Percentiles rank a stretch among this genome's conserved stretches.
phyloP scores from a whole-genome alignment of 1,140 invertebrate genomes.

The Saccostrea echinata region DNA sequence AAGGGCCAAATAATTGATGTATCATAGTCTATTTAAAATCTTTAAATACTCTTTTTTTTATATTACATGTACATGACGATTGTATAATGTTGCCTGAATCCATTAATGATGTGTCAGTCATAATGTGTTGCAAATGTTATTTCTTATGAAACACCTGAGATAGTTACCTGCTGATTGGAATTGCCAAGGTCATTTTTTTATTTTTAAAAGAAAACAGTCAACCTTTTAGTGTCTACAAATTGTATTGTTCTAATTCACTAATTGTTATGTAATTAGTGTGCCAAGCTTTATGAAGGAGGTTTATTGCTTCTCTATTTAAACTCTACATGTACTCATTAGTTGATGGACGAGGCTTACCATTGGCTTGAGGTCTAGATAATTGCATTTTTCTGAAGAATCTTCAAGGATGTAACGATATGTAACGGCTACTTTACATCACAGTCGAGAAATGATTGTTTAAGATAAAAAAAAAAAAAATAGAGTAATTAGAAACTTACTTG shows the following conservation, averaged over 20 bases:
- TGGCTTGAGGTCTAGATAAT: conserved; percentile 19
- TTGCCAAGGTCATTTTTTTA: neutral
- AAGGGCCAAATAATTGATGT: too few species aligned
- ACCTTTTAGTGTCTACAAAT: neutral
- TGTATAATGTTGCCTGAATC: too few species aligned
- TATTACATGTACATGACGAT: too few species aligned
- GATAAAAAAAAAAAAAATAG: neutral
- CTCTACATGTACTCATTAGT: neutral
- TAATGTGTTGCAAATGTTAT: too few species aligned
- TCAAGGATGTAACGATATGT: neutral
- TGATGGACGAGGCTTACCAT: neutral
- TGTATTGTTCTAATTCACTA: neutral
- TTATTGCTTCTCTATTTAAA: neutral
- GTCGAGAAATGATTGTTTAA: neutral
- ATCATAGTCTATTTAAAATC: too few species aligned
- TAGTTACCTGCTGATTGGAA: neutral
- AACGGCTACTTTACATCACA: neutral
- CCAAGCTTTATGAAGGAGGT: neutral
- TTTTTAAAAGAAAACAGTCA: neutral
- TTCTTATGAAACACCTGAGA: too few species aligned
- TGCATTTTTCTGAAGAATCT: conserved; percentile 17
- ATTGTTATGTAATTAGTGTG: conserved; percentile 26
- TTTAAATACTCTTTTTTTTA: too few species aligned
- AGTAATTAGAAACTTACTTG: neutral
- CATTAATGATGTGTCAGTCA: too few species aligned